A percentile compares a stretch with the other conserved stretches of the same genome.
phyloP scores from a whole-genome alignment of 2,113 vertebrate species.

The Fregetta grallaria region DNA sequence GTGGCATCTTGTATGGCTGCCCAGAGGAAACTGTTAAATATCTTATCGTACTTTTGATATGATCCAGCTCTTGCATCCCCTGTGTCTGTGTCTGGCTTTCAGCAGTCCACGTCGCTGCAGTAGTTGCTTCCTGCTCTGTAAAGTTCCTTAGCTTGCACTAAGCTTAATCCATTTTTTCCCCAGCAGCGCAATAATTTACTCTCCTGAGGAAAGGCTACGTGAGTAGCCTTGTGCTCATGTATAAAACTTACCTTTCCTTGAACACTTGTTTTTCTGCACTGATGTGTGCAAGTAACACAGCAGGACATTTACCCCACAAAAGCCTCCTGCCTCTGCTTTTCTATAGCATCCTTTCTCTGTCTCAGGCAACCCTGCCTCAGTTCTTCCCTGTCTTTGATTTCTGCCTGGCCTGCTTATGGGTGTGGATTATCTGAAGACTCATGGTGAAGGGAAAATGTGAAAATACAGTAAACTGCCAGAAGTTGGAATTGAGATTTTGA shows the following conservation, averaged over 20 bases:
- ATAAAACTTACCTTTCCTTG: neutral
- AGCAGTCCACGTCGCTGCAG: neutral
- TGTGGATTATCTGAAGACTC: neutral
- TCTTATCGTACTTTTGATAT: neutral
- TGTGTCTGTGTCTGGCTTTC: neutral
- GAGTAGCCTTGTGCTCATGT: neutral
- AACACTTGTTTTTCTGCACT: neutral
- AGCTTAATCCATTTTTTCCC: neutral
- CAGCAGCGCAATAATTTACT: neutral
- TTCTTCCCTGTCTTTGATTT: neutral
- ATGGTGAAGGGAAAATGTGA: neutral
- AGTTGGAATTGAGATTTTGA: neutral
- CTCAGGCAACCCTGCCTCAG: neutral
- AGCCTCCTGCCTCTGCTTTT: neutral
- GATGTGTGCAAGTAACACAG: neutral
- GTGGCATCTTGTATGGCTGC: neutral
- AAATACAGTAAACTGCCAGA: neutral
- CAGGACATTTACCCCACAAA: neutral
- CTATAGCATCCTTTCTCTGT: neutral
- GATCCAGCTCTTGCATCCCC: neutral
- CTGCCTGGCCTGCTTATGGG: neutral
- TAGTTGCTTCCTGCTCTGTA: neutral
- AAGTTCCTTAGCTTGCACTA: neutral
- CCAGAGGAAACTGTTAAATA: neutral
- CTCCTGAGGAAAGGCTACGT: neutral